Conservation (phyloP, 92 coral and sea anemone species). For the Epizoanthus scotinus region DNA sequence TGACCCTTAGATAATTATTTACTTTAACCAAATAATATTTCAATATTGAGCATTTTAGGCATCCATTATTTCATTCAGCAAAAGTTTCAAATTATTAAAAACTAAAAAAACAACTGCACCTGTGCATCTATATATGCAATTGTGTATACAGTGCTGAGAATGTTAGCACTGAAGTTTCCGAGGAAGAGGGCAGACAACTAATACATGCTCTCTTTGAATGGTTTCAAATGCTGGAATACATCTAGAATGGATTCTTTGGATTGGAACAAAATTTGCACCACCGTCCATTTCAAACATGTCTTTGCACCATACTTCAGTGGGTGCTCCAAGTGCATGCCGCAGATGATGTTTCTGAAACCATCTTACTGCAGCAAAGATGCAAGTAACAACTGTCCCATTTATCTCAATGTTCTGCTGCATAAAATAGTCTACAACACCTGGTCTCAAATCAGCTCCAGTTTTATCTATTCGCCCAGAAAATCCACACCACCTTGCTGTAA, state of each 20-base stretch:
- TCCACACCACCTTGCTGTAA: slow-evolving; percentile 50
- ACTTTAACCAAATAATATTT: too few species aligned
- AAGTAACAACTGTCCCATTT: slow-evolving; percentile 42
- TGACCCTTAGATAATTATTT: too few species aligned
- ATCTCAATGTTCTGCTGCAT: slow-evolving; percentile 54
- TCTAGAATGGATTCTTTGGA: slow-evolving; percentile 54
- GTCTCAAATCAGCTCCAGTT: slow-evolving; percentile 56
- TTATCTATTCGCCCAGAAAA: slow-evolving; percentile 53
- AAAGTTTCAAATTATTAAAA: too few species aligned
- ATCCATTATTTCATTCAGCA: too few species aligned
- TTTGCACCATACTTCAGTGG: slow-evolving; percentile 65
- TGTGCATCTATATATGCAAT: too few species aligned
- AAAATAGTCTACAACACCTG: slow-evolving; percentile 62
- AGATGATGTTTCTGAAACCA: slow-evolving; percentile 63
- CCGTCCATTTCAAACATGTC: slow-evolving; percentile 65
- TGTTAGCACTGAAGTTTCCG: slow-evolving; percentile 34
- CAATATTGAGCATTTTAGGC: too few species aligned
- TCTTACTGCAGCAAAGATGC: slow-evolving; percentile 53
- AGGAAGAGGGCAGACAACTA: slow-evolving; percentile 33
- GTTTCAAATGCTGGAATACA: slow-evolving; percentile 32
- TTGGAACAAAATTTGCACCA: slow-evolving; percentile 61
- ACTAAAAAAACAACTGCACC: too few species aligned
- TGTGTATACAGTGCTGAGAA: slow-evolving; percentile 12
- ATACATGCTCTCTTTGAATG: slow-evolving; percentile 6
- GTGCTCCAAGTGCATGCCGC: slow-evolving; percentile 45